Percentiles rank a stretch among this genome's conserved stretches.
phyloP scores from a whole-genome alignment of 2,113 vertebrate species.

The Gobiocypris rarus region DNA sequence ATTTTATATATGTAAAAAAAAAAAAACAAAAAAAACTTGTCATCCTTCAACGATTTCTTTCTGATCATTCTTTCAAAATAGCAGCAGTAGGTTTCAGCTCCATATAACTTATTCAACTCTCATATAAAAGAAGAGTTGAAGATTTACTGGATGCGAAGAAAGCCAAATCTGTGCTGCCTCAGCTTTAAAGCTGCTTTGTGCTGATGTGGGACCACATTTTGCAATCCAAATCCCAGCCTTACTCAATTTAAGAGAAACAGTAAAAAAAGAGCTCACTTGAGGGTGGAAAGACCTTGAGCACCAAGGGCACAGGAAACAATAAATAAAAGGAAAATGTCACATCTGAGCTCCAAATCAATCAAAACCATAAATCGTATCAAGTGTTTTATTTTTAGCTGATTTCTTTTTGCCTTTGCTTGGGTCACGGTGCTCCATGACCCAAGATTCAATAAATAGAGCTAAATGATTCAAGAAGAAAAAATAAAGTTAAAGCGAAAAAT shows the following conservation, averaged over 20 bases:
- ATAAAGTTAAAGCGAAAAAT: constrained; percentile 32
- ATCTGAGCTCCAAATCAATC: constrained; percentile 57
- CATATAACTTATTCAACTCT: constrained; percentile 20
- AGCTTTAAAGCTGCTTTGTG: constrained; percentile 34
- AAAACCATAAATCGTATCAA: constrained; percentile 51
- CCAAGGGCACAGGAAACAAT: constrained; percentile 34
- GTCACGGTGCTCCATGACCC: constrained; percentile 54
- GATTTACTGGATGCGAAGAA: constrained; percentile 13
- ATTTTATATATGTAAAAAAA: background rate
- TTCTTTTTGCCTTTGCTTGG: constrained; percentile 44
- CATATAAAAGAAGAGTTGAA: constrained; percentile 18
- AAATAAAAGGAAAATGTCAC: constrained; percentile 43
- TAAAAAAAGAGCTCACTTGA: constrained; percentile 11
- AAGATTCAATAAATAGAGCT: constrained; percentile 49
- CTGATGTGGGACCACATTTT: constrained; percentile 28
- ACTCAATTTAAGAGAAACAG: constrained; percentile 24
- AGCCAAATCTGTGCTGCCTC: constrained; percentile 27
- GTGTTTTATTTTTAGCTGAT: constrained; percentile 49
- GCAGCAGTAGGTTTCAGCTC: background rate
- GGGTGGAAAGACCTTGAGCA: constrained; percentile 28
- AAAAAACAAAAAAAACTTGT: background rate
- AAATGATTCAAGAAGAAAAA: constrained; percentile 54
- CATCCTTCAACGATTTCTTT: background rate
- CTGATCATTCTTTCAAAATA: background rate
- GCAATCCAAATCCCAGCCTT: constrained; percentile 40